Percentiles rank a stretch among this genome's conserved stretches.
Evolutionary conservation across 2,113 vertebrate species (phyloP).

Genomic region (Calonectris borealis): DNA sequence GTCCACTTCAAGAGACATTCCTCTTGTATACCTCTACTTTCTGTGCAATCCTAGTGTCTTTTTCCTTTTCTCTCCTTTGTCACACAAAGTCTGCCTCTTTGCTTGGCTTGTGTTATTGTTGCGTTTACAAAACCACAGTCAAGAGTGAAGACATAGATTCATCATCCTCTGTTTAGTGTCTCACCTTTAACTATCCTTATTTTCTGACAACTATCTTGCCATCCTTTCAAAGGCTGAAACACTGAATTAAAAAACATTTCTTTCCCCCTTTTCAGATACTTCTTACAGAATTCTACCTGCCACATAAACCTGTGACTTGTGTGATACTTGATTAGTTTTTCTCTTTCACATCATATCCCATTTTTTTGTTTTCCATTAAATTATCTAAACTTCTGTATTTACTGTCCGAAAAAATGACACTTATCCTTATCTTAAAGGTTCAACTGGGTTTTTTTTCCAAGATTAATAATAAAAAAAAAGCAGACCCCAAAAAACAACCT

Average conservation of each 20-base stretch:
- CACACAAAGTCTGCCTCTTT: neutral
- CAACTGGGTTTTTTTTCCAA: neutral
- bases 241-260: neutral
- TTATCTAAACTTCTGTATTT: neutral
- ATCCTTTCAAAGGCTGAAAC: neutral
- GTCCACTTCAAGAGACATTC: neutral
- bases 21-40: neutral
- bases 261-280: neutral
- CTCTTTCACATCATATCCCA: neutral
- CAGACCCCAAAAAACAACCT: neutral
- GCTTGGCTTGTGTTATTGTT: neutral
- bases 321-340: neutral
- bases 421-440: neutral
- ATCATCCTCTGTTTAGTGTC: neutral
- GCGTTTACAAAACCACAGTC: neutral
- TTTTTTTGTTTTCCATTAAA: neutral
- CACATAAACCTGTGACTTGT: neutral
- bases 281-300: neutral
- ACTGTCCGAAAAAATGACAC: neutral
- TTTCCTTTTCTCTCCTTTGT: neutral
- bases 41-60: neutral
- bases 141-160: neutral
- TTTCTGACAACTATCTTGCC: neutral
- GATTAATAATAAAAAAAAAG: neutral
- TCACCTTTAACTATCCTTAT: neutral